These are phyloP conservation scores for Coendou prehensilis DNA, from an alignment of 2,797 vertebrate species.

Conservation along the genomic window DNA sequence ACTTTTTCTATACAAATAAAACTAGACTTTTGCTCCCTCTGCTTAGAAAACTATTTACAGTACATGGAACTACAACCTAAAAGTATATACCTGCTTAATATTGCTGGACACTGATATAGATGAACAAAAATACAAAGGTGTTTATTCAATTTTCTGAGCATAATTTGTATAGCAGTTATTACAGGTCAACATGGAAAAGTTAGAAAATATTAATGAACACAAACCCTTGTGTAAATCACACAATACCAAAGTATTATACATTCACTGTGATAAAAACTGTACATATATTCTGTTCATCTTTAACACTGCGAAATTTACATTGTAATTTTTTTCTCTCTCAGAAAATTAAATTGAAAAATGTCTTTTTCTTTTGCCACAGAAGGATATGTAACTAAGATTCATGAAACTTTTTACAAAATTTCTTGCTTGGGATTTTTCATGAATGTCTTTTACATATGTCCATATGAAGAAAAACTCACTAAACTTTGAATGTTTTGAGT, in stretches of 20 bases:
- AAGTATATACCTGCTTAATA: conserved; percentile 75
- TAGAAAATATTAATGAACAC: conserved; percentile 83
- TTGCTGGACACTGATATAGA: conserved; percentile 81
- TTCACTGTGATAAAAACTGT: conserved; percentile 80
- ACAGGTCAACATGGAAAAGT: conserved; percentile 82
- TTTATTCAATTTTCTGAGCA: conserved; percentile 78
- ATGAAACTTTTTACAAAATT: conserved; percentile 67
- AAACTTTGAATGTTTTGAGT: conserved; percentile 71
- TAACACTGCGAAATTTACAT: conserved; percentile 68
- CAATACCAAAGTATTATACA: conserved; percentile 75
- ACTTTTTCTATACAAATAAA: conserved; percentile 80
- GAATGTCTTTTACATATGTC: conserved; percentile 65
- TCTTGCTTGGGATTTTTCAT: conserved; percentile 75
- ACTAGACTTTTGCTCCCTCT: conserved; percentile 86
- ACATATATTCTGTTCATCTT: conserved; percentile 77
- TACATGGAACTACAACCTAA: conserved; percentile 76
- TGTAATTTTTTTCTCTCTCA: conserved; percentile 67
- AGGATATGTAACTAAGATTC: conserved; percentile 69
- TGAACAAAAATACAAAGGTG: conserved; percentile 80
- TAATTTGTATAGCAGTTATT: conserved; percentile 80
- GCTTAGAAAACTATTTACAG: conserved; percentile 84
- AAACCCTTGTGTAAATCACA: conserved; percentile 86
- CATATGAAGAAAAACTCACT: conserved; percentile 79
- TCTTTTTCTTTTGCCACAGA: conserved; percentile 76
- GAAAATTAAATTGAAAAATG: conserved; percentile 72